Conservation (phyloP, 2,888 invertebrate species). For the Chouioia cunea region DNA sequence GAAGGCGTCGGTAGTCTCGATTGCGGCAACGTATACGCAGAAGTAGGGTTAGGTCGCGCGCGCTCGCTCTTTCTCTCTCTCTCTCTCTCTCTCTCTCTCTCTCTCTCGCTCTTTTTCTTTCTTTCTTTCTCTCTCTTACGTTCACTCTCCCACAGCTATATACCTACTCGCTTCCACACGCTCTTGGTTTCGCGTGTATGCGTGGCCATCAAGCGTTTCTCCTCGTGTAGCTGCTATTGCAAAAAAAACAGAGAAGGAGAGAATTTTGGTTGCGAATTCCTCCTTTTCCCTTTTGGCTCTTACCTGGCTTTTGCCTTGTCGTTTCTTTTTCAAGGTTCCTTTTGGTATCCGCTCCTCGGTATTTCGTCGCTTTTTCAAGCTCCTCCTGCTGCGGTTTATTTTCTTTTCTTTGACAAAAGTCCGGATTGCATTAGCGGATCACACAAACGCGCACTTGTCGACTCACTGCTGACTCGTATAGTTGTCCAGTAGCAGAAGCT, state of each 20-base stretch:
- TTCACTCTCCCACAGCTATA: not conserved
- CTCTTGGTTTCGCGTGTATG: too few species aligned
- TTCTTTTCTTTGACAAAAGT: not conserved
- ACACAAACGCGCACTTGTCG: constrained; percentile 2
- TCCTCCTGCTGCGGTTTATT: not conserved
- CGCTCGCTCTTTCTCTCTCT: not conserved
- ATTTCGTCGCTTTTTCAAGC: not conserved
- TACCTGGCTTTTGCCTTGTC: not conserved
- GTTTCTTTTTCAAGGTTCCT: constrained; percentile 2
- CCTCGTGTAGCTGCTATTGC: too few species aligned
- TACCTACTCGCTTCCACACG: too few species aligned
- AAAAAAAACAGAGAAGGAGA: not conserved
- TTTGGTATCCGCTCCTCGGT: not conserved
- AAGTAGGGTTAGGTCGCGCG: constrained; percentile 38
- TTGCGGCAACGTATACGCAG: constrained; percentile 29
- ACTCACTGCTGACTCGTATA: not conserved
- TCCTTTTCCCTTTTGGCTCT: not conserved
- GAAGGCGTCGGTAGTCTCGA: constrained; percentile 29
- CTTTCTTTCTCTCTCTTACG: too few species aligned
- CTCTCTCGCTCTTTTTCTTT: too few species aligned
- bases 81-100: too few species aligned
- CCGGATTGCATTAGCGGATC: not conserved
- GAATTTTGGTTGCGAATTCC: constrained; percentile 21
- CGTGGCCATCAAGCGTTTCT: too few species aligned
- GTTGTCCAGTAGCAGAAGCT: too few species aligned